Percentiles rank a stretch among this genome's conserved stretches.
Evolutionary conservation across 2,888 invertebrate genomes (phyloP).

Genomic region (Oligia strigilis): DNA sequence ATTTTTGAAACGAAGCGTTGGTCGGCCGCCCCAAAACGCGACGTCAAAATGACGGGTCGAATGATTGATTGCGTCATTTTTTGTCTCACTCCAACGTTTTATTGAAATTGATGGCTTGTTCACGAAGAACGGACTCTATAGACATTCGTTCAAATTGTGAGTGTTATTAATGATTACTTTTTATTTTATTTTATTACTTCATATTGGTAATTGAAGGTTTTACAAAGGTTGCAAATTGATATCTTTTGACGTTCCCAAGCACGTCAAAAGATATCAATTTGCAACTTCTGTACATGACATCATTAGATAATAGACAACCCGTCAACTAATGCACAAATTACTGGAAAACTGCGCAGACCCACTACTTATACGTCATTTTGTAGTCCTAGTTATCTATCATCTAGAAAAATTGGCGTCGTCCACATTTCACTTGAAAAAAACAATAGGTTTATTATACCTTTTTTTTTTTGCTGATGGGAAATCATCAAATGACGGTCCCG

Average conservation of each 20-base stretch:
- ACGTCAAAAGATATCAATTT: too few species aligned
- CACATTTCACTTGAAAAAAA: not conserved
- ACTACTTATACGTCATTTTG: not conserved
- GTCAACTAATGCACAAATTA: not conserved
- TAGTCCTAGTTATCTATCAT: not conserved
- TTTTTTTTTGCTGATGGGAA: too few species aligned
- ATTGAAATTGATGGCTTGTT: slow-evolving; percentile 75
- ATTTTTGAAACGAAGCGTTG: slow-evolving; percentile 39
- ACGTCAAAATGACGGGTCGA: slow-evolving; percentile 67
- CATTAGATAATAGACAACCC: not conserved
- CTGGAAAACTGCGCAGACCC: not conserved
- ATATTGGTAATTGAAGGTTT: slow-evolving; percentile 4
- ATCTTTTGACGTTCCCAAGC: not conserved
- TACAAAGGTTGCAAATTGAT: not conserved
- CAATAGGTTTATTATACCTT: too few species aligned
- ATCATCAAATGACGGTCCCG: too few species aligned
- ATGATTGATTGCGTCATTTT: slow-evolving; percentile 73
- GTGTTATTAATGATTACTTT: slow-evolving; percentile 67
- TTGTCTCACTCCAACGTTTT: slow-evolving; percentile 70
- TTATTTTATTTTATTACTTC: slow-evolving; percentile 42
- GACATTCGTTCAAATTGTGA: slow-evolving; percentile 67
- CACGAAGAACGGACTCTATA: slow-evolving; percentile 60
- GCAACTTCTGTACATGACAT: too few species aligned
- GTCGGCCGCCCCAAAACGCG: slow-evolving; percentile 63
- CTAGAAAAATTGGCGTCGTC: not conserved